Conservation (phyloP, 2,888 invertebrate species). For the Pollenia amentaria region DNA sequence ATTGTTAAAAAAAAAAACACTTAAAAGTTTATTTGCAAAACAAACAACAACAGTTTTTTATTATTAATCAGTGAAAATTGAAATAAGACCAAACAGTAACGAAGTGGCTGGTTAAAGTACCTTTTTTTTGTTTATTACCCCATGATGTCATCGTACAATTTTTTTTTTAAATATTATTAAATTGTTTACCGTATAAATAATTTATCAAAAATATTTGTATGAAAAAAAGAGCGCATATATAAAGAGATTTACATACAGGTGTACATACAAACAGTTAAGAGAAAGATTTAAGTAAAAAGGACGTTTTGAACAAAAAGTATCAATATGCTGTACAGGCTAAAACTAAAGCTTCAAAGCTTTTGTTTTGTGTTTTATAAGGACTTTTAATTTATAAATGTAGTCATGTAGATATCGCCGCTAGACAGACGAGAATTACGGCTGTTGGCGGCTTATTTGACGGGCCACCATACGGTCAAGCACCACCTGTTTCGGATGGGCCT, state of each 20-base stretch:
- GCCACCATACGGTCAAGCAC: no score
- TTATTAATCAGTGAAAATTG: slow-evolving; percentile 32
- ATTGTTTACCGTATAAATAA: slow-evolving; percentile 14
- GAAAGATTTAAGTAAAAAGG: no score
- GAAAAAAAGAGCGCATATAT: slow-evolving; percentile 6
- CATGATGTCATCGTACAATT: slow-evolving; percentile 66
- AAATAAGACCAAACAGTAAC: background rate
- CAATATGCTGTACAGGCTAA: background rate
- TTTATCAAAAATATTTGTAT: slow-evolving; percentile 31
- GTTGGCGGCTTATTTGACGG: no score
- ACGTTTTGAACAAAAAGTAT: no score
- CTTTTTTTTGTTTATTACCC: slow-evolving; percentile 42
- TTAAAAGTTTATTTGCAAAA: background rate
- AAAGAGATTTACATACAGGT: background rate
- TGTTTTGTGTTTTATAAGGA: no score
- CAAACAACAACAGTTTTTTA: background rate
- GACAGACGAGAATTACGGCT: no score
- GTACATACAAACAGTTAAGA: background rate
- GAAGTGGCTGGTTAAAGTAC: slow-evolving; percentile 26
- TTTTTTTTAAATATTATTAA: slow-evolving; percentile 25
- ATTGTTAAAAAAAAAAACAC: slow-evolving; percentile 7
- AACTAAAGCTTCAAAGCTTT: background rate
- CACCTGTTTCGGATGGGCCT: no score
- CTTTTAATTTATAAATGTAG: no score
- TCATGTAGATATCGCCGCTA: no score